phyloP scores from a whole-genome alignment of 2,888 invertebrate species.

The Emmelina monodactyla region DNA sequence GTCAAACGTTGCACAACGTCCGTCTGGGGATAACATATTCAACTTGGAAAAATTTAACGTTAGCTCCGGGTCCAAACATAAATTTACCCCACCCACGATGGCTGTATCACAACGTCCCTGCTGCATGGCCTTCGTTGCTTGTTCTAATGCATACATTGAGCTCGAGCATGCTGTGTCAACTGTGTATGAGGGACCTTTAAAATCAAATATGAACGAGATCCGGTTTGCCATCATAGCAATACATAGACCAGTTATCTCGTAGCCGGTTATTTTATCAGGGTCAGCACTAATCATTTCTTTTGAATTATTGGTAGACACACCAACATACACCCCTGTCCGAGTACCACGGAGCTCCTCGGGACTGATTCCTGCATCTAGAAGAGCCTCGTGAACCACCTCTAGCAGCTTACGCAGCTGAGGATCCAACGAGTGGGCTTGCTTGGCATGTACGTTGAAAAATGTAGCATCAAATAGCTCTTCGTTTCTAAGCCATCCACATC shows the following conservation, averaged over 20 bases:
- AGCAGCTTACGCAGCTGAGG: constrained; percentile 89
- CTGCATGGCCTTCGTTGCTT: constrained; percentile 82
- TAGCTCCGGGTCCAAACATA: constrained; percentile 88
- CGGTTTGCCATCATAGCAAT: constrained; percentile 98
- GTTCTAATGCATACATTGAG: constrained; percentile 89
- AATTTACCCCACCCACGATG: constrained; percentile 91
- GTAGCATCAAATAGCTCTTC: constrained; percentile 93
- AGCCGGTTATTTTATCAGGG: constrained; percentile 87
- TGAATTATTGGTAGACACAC: constrained; percentile 91
- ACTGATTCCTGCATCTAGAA: constrained; percentile 87
- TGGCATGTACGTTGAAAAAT: constrained; percentile 90
- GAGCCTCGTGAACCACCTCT: constrained; percentile 89
- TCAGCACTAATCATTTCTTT: constrained; percentile 87
- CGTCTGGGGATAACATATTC: constrained; percentile 90
- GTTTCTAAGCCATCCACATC: too few species aligned
- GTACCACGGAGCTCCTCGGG: constrained; percentile 85
- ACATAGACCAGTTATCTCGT: constrained; percentile 92
- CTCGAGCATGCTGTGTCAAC: constrained; percentile 98
- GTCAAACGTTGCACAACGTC: constrained; percentile 96
- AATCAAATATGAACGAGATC: constrained; percentile 94
- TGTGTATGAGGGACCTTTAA: constrained; percentile 94
- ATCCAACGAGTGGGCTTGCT: constrained; percentile 92
- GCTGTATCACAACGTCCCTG: constrained; percentile 95
- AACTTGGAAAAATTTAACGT: constrained; percentile 94
- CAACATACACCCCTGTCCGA: constrained; percentile 94